phyloP scores from a whole-genome alignment of 1,140 invertebrate species.

The Conopomorpha cramerella region DNA sequence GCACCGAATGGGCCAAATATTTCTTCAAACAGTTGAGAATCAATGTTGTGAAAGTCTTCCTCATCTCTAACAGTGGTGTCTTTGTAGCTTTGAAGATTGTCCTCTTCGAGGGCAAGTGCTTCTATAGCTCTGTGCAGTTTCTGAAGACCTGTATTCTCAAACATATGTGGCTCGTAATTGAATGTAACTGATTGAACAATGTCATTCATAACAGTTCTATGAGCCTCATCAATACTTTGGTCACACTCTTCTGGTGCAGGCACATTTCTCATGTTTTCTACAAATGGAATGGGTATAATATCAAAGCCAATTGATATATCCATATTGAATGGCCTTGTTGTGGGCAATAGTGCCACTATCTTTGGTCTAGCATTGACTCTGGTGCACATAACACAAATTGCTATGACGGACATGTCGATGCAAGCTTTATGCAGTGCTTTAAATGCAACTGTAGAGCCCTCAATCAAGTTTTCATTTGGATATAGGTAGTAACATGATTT shows the following conservation, averaged over 20 bases:
- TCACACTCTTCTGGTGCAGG: constrained; percentile 19
- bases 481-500: constrained; percentile 41
- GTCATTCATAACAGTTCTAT: constrained; percentile 29
- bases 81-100: no score
- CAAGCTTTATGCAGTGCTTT: constrained; percentile 44
- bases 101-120: constrained; percentile 34
- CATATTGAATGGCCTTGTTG: constrained; percentile 23
- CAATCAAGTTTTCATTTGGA: constrained; percentile 38
- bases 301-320: constrained; percentile 43
- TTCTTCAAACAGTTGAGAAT: constrained; percentile 39
- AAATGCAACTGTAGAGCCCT: constrained; percentile 41
- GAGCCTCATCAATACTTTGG: constrained; percentile 9
- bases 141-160: constrained; percentile 41
- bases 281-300: constrained; percentile 38
- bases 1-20: constrained; percentile 39
- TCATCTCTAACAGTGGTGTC: no score
- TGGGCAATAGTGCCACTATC: constrained; percentile 35
- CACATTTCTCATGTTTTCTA: constrained; percentile 36
- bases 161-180: constrained; percentile 39
- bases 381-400: constrained; percentile 36
- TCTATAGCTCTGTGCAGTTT: constrained; percentile 32
- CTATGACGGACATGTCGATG: constrained; percentile 25
- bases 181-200: constrained; percentile 24
- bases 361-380: constrained; percentile 33
- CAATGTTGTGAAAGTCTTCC: no score